Evolutionary conservation across 2,797 vertebrate species (phyloP).

Genomic region (Arnoldichthys spilopterus): DNA sequence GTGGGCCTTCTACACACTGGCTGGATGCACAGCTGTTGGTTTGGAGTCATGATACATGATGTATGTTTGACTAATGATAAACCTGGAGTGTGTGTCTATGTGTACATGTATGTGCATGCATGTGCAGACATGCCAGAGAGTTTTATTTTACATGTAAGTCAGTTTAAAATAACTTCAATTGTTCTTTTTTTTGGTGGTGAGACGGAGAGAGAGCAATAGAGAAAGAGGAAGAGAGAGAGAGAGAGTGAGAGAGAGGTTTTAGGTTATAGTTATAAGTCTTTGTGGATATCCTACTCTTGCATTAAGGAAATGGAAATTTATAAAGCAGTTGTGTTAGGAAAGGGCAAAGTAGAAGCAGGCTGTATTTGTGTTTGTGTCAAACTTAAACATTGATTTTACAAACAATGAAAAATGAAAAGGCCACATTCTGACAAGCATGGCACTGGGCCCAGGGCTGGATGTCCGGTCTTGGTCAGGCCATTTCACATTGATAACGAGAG

Average conservation of each 20-base stretch:
- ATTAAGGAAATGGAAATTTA: slow-evolving; percentile 19
- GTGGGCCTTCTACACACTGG: neutral
- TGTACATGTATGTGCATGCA: neutral
- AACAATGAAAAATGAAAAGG: slow-evolving; percentile 70
- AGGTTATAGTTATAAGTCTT: slow-evolving; percentile 4
- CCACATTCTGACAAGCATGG: slow-evolving; percentile 7
- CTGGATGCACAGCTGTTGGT: neutral
- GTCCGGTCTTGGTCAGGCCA: slow-evolving; percentile 62
- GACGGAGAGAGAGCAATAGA: too few species aligned
- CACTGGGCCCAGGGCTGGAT: slow-evolving; percentile 51
- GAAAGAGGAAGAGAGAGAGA: too few species aligned
- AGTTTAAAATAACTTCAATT: neutral
- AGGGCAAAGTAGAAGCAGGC: slow-evolving; percentile 18
- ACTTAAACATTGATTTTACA: slow-evolving; percentile 69
- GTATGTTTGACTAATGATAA: slow-evolving; percentile 8
- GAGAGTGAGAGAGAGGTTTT: neutral
- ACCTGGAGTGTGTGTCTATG: neutral
- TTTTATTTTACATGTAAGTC: neutral
- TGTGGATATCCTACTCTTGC: slow-evolving; percentile 11
- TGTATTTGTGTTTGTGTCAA: slow-evolving; percentile 53
- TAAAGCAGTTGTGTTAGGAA: neutral
- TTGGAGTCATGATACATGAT: slow-evolving; percentile 9
- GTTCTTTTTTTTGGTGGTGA: too few species aligned
- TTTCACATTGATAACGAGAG: slow-evolving; percentile 72
- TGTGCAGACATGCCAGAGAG: neutral